These are phyloP conservation scores for Hirtodrosophila cameraria DNA, from an alignment of 2,888 invertebrate species.

Conservation along the genomic window DNA sequence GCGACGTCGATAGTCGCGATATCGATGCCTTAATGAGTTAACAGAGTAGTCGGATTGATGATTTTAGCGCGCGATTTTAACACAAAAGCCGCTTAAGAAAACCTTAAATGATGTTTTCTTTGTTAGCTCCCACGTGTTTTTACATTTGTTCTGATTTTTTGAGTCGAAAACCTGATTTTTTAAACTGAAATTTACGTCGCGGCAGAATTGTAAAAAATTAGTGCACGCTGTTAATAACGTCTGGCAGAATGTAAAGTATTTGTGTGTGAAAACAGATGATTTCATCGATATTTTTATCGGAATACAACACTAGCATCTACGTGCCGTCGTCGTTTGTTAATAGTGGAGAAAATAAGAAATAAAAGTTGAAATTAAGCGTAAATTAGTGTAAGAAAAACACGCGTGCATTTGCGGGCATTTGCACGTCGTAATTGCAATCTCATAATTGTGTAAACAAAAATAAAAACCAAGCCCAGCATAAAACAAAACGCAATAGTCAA, in stretches of 20 bases:
- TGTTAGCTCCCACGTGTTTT: too few species aligned
- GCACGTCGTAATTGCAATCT: conserved; percentile 22
- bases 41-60: too few species aligned
- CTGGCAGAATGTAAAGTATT: background rate
- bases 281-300: conserved; percentile 2
- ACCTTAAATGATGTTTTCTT: too few species aligned
- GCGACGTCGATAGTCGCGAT: too few species aligned
- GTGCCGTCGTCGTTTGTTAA: conserved; percentile 53
- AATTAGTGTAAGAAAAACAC: conserved; percentile 28
- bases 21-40: too few species aligned
- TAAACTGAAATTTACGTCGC: too few species aligned
- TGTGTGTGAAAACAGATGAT: background rate
- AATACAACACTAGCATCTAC: conserved; percentile 39
- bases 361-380: conserved; percentile 30
- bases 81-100: too few species aligned
- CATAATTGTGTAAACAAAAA: conserved; percentile 12
- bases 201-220: too few species aligned
- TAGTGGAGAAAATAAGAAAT: conserved; percentile 38
- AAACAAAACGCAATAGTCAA: conserved; percentile 13
- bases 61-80: too few species aligned
- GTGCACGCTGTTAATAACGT: background rate
- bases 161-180: too few species aligned
- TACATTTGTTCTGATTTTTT: too few species aligned
- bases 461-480: conserved; percentile 1
- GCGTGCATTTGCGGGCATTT: conserved; percentile 51